Base-by-base conservation (phyloP, 1,140 invertebrate species). In the Elysia chlorotica region DNA sequence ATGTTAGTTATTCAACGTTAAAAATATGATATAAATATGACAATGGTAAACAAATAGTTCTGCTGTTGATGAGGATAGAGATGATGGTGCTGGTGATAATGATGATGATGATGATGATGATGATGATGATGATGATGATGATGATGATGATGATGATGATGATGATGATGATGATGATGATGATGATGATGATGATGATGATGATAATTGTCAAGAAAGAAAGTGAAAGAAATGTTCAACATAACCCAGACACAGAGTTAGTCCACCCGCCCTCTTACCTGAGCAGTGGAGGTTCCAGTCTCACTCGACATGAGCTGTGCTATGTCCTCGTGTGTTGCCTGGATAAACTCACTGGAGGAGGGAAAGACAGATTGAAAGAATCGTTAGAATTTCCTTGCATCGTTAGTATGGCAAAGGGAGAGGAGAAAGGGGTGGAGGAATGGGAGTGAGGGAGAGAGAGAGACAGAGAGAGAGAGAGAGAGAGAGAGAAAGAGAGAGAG, bases 251-350 rank as follows among this genome's bases (percentile, higher is more conserved):
- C n/a, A n/a, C n/a, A n/a, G n/a, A n/a, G n/a, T n/a, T n/a, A n/a
- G n/a, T n/a, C n/a, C n/a, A n/a, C n/a, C n/a, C n/a, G n/a, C n/a
- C n/a, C n/a, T 21, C 74, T 41, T 73, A 84, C 83, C 82, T 82
- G 82, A 63, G 79, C 76, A 56, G 82, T 82, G 23, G 82, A 82
- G 5, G 80, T 80, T 5, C 57, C 69, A 37, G 71, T 53, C n/a
- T 84, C 78, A 57, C 79, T 78, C 73, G 82, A 76, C 81, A 83
- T 77, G 56, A 85, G 73, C 41, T 81, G 81, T 10, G 79, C 73
- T 30, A 85, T 80, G 65, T 85, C 83, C 38, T 83, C 83, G 66
- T 82, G 80, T 33, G 83, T 85, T 5, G 78, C 81, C 54, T 81
- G 78, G 66, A 85, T 82, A 62, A 83, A 83, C 59, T 83, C 82